Evolutionary conservation across 1,140 invertebrate genomes (phyloP).

Genomic region (Bicyclus anynana): DNA sequence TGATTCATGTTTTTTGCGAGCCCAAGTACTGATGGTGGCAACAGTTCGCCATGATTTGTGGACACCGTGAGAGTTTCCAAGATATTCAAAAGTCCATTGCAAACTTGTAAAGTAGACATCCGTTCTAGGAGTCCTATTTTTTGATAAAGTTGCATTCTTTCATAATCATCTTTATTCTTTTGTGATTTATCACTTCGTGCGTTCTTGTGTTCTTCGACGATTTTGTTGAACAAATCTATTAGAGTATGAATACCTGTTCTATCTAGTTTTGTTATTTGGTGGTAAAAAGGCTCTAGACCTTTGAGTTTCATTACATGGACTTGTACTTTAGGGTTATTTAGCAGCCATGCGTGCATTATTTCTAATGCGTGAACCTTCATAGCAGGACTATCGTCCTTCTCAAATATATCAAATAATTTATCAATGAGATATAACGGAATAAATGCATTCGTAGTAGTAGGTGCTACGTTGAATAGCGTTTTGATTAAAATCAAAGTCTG

Average conservation of each 20-base stretch:
- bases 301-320: constrained; percentile 54
- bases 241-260: constrained; percentile 31
- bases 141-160: constrained; percentile 41
- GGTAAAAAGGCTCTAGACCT: constrained; percentile 56
- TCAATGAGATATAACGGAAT: constrained; percentile 45
- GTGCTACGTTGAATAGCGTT: constrained; percentile 38
- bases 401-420: constrained; percentile 55
- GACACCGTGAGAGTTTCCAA: constrained; percentile 35
- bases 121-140: constrained; percentile 54
- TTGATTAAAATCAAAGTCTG: constrained; percentile 38
- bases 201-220: constrained; percentile 52
- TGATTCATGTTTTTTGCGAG: constrained; percentile 44
- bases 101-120: constrained; percentile 42
- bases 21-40: constrained; percentile 36
- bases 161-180: constrained; percentile 28
- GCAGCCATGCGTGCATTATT: constrained; percentile 49
- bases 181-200: constrained; percentile 28
- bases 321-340: constrained; percentile 51
- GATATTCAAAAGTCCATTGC: constrained; percentile 53
- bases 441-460: constrained; percentile 33
- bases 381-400: constrained; percentile 42
- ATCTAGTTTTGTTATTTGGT: constrained; percentile 51
- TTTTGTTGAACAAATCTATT: constrained; percentile 53
- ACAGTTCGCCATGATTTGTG: constrained; percentile 24
- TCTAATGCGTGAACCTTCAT: constrained; percentile 49